Conservation (phyloP, 2,888 invertebrate genomes). For the Vanessa cardui region DNA sequence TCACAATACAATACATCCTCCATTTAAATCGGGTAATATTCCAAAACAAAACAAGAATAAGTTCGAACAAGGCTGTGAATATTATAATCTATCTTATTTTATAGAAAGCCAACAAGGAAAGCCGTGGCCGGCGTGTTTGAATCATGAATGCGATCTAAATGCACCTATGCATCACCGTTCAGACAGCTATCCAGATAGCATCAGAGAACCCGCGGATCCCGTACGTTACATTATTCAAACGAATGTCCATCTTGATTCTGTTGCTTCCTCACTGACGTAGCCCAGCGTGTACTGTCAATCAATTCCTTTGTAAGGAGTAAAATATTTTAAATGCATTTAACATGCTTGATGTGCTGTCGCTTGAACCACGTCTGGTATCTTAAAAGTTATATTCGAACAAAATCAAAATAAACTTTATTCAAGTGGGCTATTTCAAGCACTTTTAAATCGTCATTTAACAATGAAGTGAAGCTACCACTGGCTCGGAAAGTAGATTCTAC, state of each 20-base stretch:
- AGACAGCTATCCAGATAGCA: constrained; percentile 37
- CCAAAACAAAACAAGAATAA: constrained; percentile 10
- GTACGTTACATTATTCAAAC: constrained; percentile 41
- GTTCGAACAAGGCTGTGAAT: constrained; percentile 8
- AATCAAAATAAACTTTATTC: too few relatives aligned
- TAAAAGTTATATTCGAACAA: background rate
- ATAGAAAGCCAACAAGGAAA: constrained; percentile 21
- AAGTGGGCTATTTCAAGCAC: too few relatives aligned
- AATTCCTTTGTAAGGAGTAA: constrained; percentile 33
- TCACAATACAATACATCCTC: background rate
- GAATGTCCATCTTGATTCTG: constrained; percentile 31
- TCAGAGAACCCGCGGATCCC: constrained; percentile 34
- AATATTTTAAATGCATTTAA: constrained; percentile 23
- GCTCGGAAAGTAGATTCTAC: too few relatives aligned
- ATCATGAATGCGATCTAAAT: constrained; percentile 48
- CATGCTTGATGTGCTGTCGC: constrained; percentile 9
- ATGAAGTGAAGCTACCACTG: too few relatives aligned
- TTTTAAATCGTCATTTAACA: too few relatives aligned
- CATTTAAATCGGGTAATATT: background rate
- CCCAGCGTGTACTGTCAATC: constrained; percentile 42
- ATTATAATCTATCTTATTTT: constrained; percentile 25
- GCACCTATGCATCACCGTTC: constrained; percentile 46
- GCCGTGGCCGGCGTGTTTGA: constrained; percentile 36
- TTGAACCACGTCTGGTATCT: constrained; percentile 13
- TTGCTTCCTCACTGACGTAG: constrained; percentile 33